These are phyloP conservation scores for Drosophila kokeensis DNA, from an alignment of 2,888 invertebrate species.

Conservation along the genomic window DNA sequence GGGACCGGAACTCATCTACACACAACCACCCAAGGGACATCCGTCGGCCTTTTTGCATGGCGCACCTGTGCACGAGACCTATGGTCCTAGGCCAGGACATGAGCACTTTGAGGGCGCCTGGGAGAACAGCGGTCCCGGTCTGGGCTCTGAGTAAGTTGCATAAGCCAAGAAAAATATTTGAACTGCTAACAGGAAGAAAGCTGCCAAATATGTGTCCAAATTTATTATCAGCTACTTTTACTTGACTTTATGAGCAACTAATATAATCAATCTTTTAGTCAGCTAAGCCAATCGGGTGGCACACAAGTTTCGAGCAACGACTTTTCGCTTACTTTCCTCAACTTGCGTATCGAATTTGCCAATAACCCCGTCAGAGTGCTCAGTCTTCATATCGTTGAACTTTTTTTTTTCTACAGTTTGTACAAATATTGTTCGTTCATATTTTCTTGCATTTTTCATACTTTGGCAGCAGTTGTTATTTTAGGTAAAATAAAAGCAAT, in stretches of 20 bases:
- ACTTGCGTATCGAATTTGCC: neutral
- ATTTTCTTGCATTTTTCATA: neutral
- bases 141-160: slow-evolving; percentile 87
- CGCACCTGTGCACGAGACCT: slow-evolving; percentile 79
- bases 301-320: neutral
- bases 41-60: slow-evolving; percentile 83
- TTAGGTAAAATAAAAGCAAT: neutral
- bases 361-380: neutral
- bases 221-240: neutral
- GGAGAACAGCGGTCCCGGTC: slow-evolving; percentile 88
- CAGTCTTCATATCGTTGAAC: neutral
- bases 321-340: neutral
- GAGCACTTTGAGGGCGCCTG: slow-evolving; percentile 87
- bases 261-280: neutral
- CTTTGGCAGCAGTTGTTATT: neutral
- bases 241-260: neutral
- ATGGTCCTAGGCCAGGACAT: slow-evolving; percentile 80
- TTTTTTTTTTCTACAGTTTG: neutral
- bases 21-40: slow-evolving; percentile 83
- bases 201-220: neutral
- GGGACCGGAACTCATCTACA: slow-evolving; percentile 83
- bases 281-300: neutral
- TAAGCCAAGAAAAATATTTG: neutral
- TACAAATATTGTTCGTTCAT: neutral
- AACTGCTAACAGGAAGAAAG: neutral